phyloP scores from a whole-genome alignment of 2,113 vertebrate genomes.

The Lates calcarifer region DNA sequence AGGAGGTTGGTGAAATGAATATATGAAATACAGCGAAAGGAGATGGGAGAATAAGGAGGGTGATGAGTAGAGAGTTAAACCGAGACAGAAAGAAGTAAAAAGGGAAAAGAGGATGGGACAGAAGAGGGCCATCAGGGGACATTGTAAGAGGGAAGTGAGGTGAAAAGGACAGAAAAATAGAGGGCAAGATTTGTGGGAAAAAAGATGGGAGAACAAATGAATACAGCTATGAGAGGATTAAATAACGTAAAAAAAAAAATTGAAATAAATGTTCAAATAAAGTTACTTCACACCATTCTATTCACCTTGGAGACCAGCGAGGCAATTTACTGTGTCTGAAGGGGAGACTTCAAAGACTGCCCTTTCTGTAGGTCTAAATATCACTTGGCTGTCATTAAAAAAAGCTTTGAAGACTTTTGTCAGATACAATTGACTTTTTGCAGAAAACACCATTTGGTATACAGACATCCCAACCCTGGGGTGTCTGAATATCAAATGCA shows the following conservation, averaged over 20 bases:
- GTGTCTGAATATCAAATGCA: conserved; percentile 17
- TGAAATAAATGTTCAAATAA: background rate
- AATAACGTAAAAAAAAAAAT: background rate
- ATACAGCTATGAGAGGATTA: background rate
- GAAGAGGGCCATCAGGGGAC: background rate
- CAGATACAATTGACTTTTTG: conserved; percentile 25
- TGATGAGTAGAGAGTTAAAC: conserved; percentile 6
- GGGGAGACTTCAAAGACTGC: conserved; percentile 25
- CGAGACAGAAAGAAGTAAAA: background rate
- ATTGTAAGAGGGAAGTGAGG: background rate
- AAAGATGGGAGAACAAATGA: background rate
- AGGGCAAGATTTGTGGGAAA: conserved; percentile 5
- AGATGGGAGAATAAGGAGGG: background rate
- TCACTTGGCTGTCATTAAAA: conserved; percentile 25
- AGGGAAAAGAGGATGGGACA: background rate
- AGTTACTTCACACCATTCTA: conserved; percentile 2
- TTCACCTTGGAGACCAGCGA: conserved; percentile 27
- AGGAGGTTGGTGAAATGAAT: background rate
- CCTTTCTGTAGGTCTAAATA: conserved; percentile 6
- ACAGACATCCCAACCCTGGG: background rate
- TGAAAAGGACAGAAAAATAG: conserved; percentile 2
- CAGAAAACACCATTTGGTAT: conserved; percentile 1
- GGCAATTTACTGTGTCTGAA: conserved; percentile 16
- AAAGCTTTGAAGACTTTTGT: conserved; percentile 15
- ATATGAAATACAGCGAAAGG: background rate